These are phyloP conservation scores for Tor tambroides DNA, from an alignment of 2,113 vertebrate species.

Conservation along the genomic window DNA sequence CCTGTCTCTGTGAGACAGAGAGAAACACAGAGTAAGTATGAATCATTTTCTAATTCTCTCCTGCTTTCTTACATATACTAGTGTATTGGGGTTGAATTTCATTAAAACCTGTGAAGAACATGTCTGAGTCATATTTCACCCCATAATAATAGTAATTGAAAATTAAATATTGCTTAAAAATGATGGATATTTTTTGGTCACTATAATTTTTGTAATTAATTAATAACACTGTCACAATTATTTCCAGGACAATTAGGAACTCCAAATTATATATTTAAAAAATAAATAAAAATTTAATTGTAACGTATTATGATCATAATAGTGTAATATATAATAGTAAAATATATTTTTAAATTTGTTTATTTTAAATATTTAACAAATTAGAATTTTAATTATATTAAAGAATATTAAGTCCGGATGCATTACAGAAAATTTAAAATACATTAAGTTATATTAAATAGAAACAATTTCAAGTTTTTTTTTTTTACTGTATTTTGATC, in stretches of 20 bases:
- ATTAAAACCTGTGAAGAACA: neutral
- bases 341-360: no score
- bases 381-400: no score
- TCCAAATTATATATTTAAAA: no score
- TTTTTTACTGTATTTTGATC: no score
- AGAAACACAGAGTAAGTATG: slow-evolving; percentile 83
- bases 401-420: no score
- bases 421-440: no score
- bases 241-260: neutral
- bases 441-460: no score
- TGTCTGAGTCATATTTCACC: neutral
- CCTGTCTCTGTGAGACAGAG: slow-evolving; percentile 96
- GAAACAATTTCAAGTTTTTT: no score
- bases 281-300: no score
- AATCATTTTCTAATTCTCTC: neutral
- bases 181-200: neutral
- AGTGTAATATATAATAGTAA: no score
- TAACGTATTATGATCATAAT: no score
- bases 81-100: neutral
- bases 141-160: neutral
- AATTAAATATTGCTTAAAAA: neutral
- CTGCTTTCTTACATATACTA: slow-evolving; percentile 18
- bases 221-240: neutral
- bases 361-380: no score
- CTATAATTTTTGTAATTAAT: neutral